Base-by-base conservation (phyloP, 2,888 invertebrate species). In the Tribolium freemani region DNA sequence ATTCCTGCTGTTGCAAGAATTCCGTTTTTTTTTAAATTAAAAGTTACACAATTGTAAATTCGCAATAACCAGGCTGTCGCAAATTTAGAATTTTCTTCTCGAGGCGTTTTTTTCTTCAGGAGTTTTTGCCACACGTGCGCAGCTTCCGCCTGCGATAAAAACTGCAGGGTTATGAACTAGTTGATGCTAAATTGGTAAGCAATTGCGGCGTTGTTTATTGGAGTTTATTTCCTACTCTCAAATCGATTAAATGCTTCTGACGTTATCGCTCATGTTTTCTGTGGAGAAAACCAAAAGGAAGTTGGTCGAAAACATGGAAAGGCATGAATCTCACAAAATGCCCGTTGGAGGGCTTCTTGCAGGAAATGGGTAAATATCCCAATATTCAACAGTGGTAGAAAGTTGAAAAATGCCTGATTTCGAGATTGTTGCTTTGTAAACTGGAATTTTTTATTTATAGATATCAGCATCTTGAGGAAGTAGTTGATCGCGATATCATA, bases 391-490 rank as follows among this genome's bases (percentile, higher is more conserved):
- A 38, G 38, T 26, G 0, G 9, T 38, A 9, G 38, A 38, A 38
- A 38, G 38, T 38, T 6, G 38, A 38, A 38, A 38, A 38, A 38
- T 38, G 26, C 3, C 8, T 38, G n/a, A 38, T 38, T 16, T 16
- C 16, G 16, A 16, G 16, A 3, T 5, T 38, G 1, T 38, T 38
- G 5, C 5, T n/a, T 38, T 38, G n/a, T 1, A 9, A 38, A n/a
- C 3, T 48, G 46, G 13, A 46, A 46, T 38, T 38, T 38, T 38
- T 38, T 38, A n/a, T 38, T 20, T 38, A 11, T 58, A 10, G 9
- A 13, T 45, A 38, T 38, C 38, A 8, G 38, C 21, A 21, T 45
- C 50, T 61, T 11, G 60, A 61, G 60, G 60, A 61, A 61, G 48
- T 61, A 46, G 20, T 21, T 21, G 21, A 50, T 61, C 26, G 26